These are phyloP conservation scores for Zhuqinia jingwanae DNA, from an alignment of 2,888 invertebrate genomes.

Conservation along the genomic window DNA sequence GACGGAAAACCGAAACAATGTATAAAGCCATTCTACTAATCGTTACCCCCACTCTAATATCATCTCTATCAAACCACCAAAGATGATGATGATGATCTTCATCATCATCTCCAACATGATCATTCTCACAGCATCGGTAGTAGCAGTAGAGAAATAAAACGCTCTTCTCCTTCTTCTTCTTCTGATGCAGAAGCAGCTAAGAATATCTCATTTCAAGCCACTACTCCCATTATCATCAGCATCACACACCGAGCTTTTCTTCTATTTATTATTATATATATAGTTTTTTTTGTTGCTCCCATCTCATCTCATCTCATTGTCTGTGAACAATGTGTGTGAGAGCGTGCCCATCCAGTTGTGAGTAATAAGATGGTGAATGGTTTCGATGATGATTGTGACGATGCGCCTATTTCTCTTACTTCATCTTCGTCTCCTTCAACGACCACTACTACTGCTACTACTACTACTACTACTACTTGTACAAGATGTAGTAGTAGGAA, in stretches of 20 bases:
- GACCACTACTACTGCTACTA: background rate
- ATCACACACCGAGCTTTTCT: background rate
- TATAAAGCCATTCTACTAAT: no score
- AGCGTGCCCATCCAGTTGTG: conserved; percentile 59
- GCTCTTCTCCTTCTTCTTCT: conserved; percentile 24
- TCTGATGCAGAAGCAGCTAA: background rate
- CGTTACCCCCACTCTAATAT: background rate
- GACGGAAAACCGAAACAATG: background rate
- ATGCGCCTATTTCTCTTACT: conserved; percentile 4
- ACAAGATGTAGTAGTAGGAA: conserved; percentile 6
- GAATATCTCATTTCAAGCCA: conserved; percentile 7
- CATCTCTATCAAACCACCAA: background rate
- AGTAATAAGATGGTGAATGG: conserved; percentile 72
- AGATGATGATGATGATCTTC: conserved; percentile 11
- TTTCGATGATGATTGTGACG: conserved; percentile 67
- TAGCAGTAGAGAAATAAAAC: background rate
- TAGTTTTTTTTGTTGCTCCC: background rate
- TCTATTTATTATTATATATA: background rate
- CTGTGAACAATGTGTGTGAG: conserved; percentile 38
- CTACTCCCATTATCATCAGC: conserved; percentile 18
- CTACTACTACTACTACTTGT: conserved; percentile 4
- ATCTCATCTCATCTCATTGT: background rate
- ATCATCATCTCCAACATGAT: conserved; percentile 7
- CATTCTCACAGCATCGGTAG: background rate
- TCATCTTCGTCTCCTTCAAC: background rate